Evolutionary conservation across 2,113 vertebrate species (phyloP), one percentile per base, ranked within the genome.

Genomic region (Eolophus roseicapilla): DNA sequence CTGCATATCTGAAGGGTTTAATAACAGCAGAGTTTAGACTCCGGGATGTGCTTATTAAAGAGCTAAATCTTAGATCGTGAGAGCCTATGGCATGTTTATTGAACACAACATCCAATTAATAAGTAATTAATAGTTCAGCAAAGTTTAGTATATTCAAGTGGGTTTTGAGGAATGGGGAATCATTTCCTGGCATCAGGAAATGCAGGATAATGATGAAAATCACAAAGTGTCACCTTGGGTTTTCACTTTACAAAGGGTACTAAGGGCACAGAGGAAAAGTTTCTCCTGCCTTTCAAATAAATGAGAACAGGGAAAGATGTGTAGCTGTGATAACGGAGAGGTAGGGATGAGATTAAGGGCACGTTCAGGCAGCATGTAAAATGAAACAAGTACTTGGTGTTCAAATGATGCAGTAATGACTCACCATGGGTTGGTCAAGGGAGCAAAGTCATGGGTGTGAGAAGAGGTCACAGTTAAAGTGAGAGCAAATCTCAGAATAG

Each of bases 31-130:
- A 82, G 50, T 83, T 88, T 76, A 64, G 31, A 62, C 75, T 95
- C 68, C 63, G 88, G 87, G 64, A 91, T 74, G 59, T 74, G 39
- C 82, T 95, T 96, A 96, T 96, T 97, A 95, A 96, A 95, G 52
- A 95, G 27, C 85, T 97, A 94, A 94, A 96, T 97, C 95, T 94
- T 81, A 62, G 71, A 27, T 67, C 0, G 3, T 67, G 68, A 86
- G 64, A 78, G 63, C 37, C 50, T 55, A 23, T 88, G 90, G 64
- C 94, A 86, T 96, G 50, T 96, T 96, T 96, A 96, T 90, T 90
- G 90, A 78, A 83, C 70, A 75, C 65, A 93, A 49, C 41, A 67
- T 50, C 53, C 82, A 96, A 94, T 96, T 96, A 95, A 92, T 95
- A 87, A 73, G 89, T 91, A 95, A 93, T 95, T 96, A 96, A 93